Evolutionary conservation across 2,113 vertebrate species (phyloP), one percentile per base, ranked within the genome.

Genomic region (Cyprinodon brontotheroides): DNA sequence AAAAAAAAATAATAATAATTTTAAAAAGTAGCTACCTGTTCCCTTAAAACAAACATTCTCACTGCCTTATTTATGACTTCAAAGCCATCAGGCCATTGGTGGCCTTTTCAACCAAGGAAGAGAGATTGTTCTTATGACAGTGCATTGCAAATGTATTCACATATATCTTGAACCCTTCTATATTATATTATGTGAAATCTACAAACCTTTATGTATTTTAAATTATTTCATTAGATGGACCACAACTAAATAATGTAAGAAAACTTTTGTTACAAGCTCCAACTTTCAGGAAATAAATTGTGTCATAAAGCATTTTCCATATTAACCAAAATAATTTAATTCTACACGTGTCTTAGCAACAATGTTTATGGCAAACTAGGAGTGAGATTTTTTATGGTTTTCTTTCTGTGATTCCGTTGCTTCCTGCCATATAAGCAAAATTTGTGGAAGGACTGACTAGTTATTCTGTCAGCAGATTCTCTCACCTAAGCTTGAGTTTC

Each of bases 81-180:
- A 41, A 78, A 84, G 76, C 74, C 82, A 88, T 77, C 75, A 82
- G 87, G 86, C 86, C 77, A 91, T 75, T 67, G 70, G 77, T 89
- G 91, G 87, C 88, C 85, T 91, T 92, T 92, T 91, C 87, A 81
- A 64, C 72, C 47, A 47, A 72, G 74, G 77, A 82, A 88, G 84
- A 91, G 74, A 48, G 87, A 91, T 91, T 85, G 82, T 77, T 89
- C 43, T 50, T 15, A 53, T 48, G 14, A 3, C 7, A 57, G 20
- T 8, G 17, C 17, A 9, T 20, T 20, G 6, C 20, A 57, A 8
- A 9, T 9, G 50, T 6, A 20, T 57, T 57, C 50, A 53, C 50
- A 20, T 17, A 20, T 17, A 53, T 53, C 17, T 57, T 57, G 17
- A 57, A n/a, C 20, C 7, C n/a, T 14, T 57, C 17, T 3, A n/a